A percentile compares a stretch with the other conserved stretches of the same genome.
phyloP scores from a whole-genome alignment of 2,113 vertebrate species.

The Melozone crissalis region DNA sequence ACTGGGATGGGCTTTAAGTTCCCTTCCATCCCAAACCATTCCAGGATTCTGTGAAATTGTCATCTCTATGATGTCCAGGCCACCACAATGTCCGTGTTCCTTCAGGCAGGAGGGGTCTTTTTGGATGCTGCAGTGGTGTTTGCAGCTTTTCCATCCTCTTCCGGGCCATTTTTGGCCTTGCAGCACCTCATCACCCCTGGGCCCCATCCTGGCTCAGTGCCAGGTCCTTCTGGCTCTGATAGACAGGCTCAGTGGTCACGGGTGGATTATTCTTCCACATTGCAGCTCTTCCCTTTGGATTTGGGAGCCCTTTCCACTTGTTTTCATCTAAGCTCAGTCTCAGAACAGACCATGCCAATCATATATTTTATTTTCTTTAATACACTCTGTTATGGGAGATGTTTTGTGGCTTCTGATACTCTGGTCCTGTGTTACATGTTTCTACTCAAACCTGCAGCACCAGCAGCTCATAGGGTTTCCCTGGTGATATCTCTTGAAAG shows the following conservation, averaged over 20 bases:
- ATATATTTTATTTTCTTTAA: slow-evolving; percentile 65
- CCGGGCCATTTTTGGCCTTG: background rate
- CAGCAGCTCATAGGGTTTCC: slow-evolving; percentile 63
- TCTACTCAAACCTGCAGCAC: slow-evolving; percentile 52
- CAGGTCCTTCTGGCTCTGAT: background rate
- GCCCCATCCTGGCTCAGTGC: background rate
- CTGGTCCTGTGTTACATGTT: slow-evolving; percentile 43
- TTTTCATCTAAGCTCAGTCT: background rate
- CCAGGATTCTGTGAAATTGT: background rate
- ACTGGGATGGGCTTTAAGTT: background rate
- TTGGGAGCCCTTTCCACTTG: background rate
- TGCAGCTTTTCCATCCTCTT: background rate
- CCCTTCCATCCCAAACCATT: background rate
- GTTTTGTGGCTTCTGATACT: slow-evolving; percentile 68
- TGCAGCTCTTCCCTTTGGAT: background rate
- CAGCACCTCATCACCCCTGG: background rate
- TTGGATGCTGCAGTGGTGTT: background rate
- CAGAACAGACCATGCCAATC: slow-evolving; percentile 69
- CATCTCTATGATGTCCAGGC: background rate
- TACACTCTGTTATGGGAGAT: slow-evolving; percentile 9
- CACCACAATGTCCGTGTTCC: background rate
- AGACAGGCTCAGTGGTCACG: accelerated
- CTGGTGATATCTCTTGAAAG: slow-evolving; percentile 42
- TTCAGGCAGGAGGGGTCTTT: background rate
- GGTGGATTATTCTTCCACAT: background rate